phyloP scores from a whole-genome alignment of 2,797 vertebrate genomes.

The Trachurus trachurus region DNA sequence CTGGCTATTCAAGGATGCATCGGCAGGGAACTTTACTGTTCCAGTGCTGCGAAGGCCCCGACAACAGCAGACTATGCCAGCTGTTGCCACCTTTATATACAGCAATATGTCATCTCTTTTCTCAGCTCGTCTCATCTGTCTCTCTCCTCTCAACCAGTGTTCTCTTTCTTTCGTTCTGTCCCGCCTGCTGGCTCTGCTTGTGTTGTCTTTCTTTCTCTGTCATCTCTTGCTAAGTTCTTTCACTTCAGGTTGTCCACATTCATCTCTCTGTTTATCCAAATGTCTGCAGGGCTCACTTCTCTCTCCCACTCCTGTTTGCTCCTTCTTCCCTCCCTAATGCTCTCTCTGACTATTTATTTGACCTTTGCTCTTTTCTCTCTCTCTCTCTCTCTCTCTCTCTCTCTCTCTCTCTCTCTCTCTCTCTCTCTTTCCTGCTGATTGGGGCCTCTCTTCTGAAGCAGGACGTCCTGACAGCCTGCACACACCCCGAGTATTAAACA shows the following conservation, averaged over 20 bases:
- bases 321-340: background rate
- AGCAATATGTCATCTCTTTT: constrained; percentile 66
- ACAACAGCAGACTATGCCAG: constrained; percentile 72
- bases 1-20: constrained; percentile 67
- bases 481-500: constrained; percentile 49
- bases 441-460: constrained; percentile 11
- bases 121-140: constrained; percentile 62
- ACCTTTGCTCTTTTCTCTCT: constrained; percentile 44
- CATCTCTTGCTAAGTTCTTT: constrained; percentile 43
- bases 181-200: constrained; percentile 8
- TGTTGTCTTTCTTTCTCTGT: constrained; percentile 57
- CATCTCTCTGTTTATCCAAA: constrained; percentile 54
- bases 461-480: constrained; percentile 14
- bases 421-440: background rate
- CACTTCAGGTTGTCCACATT: constrained; percentile 54
- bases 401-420: background rate
- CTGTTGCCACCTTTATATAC: constrained; percentile 75
- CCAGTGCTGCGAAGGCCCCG: constrained; percentile 46
- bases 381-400: background rate
- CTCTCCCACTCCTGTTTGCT: background rate
- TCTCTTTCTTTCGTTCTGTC: constrained; percentile 7
- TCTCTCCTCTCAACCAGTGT: background rate
- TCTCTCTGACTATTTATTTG: constrained; percentile 10
- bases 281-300: constrained; percentile 24
- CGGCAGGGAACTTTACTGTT: constrained; percentile 63